Evolutionary conservation across 2,888 invertebrate species (phyloP).

Genomic region (Chironomus tentans): DNA sequence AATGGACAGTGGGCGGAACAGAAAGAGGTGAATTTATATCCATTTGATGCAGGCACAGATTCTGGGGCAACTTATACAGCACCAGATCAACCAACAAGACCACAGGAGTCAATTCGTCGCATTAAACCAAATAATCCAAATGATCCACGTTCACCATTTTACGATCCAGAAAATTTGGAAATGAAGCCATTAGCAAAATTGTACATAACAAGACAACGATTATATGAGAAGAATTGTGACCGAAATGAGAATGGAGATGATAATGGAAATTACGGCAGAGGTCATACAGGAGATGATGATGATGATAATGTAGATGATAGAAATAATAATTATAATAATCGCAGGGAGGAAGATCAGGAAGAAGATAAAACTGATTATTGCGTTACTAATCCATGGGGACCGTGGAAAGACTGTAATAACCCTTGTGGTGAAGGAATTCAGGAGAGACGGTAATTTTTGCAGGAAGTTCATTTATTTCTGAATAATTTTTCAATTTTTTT

Average conservation of each 20-base stretch:
- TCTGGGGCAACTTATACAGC: constrained; percentile 83
- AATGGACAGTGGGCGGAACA: constrained; percentile 88
- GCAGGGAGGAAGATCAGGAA: neutral
- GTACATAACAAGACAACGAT: constrained; percentile 65
- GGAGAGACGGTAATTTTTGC: neutral
- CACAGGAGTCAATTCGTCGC: constrained; percentile 73
- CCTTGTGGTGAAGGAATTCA: neutral
- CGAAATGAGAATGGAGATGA: neutral
- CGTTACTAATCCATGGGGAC: neutral
- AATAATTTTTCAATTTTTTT: neutral
- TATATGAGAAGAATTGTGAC: constrained; percentile 72
- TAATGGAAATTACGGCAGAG: neutral
- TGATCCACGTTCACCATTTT: constrained; percentile 86
- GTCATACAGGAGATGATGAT: neutral
- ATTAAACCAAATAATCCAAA: constrained; percentile 79
- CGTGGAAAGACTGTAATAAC: neutral
- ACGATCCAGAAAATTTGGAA: constrained; percentile 60
- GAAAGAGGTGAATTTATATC: constrained; percentile 76
- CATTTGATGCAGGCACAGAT: constrained; percentile 94
- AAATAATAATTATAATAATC: neutral
- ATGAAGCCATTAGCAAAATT: constrained; percentile 86
- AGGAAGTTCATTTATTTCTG: neutral
- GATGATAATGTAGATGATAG: neutral
- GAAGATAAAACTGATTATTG: neutral
- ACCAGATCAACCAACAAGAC: constrained; percentile 72